These are phyloP conservation scores for Zootermopsis nevadensis DNA, from an alignment of 2,888 invertebrate species.

Conservation along the genomic window DNA sequence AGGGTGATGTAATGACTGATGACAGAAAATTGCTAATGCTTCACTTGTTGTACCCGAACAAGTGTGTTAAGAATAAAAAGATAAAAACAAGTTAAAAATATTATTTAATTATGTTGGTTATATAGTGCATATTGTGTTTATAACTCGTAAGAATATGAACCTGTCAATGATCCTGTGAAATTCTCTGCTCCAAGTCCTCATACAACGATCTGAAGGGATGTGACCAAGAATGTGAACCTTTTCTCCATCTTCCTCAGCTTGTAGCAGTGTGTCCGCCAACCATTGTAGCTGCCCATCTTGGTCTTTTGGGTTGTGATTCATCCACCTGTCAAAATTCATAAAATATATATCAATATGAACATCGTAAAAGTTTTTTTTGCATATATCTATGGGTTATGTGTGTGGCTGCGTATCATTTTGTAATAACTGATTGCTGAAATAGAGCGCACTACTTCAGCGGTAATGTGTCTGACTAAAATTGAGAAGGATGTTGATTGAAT, in stretches of 20 bases:
- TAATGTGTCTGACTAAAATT: no score
- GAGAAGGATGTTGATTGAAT: no score
- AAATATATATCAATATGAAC: not conserved
- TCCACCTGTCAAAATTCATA: conserved; percentile 68
- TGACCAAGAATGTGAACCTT: conserved; percentile 87
- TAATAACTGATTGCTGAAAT: not conserved
- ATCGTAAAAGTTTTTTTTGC: no score
- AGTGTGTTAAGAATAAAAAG: no score
- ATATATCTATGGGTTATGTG: no score
- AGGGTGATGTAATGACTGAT: no score
- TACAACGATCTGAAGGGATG: conserved; percentile 79
- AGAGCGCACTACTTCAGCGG: no score
- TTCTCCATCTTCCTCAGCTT: conserved; percentile 79
- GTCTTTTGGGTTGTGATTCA: conserved; percentile 78
- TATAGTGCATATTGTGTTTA: conserved; percentile 59
- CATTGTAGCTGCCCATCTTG: conserved; percentile 83
- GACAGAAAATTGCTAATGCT: no score
- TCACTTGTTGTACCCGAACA: no score
- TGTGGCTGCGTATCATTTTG: no score
- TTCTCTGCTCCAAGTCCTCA: conserved; percentile 77
- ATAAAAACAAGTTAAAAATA: no score
- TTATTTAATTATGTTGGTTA: no score
- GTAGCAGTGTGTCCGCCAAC: conserved; percentile 77
- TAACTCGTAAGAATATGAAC: conserved; percentile 58
- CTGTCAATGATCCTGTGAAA: conserved; percentile 75